A percentile compares a stretch with the other conserved stretches of the same genome.
Evolutionary conservation across 1,140 invertebrate genomes (phyloP).

Genomic region (Hirudo medicinalis): DNA sequence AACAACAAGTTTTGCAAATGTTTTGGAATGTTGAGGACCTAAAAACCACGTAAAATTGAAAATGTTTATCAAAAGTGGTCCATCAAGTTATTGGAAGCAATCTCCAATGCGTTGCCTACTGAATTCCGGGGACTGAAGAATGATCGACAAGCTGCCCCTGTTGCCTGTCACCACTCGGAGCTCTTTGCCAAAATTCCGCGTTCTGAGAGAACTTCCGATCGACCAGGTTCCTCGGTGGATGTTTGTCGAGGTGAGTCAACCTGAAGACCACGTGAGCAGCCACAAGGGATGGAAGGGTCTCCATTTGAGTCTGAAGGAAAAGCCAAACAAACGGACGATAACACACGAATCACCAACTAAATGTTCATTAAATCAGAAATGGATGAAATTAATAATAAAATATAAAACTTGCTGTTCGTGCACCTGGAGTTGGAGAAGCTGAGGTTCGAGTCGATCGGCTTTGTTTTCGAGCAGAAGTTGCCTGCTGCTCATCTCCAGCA

Average conservation of each 20-base stretch:
- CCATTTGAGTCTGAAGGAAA: slow-evolving; percentile 1
- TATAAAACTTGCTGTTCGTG: not conserved
- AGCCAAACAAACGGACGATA: not conserved
- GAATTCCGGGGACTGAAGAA: too few species aligned
- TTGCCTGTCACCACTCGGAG: too few species aligned
- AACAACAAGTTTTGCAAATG: too few species aligned
- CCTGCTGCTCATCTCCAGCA: slow-evolving; percentile 11
- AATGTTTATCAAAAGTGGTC: too few species aligned
- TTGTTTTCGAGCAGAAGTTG: slow-evolving; percentile 8
- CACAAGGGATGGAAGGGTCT: not conserved
- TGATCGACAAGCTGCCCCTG: too few species aligned
- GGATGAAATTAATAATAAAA: not conserved
- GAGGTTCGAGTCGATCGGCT: slow-evolving; percentile 6
- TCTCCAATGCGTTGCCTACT: too few species aligned
- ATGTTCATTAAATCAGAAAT: not conserved
- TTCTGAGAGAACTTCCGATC: too few species aligned
- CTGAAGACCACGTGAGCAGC: not conserved
- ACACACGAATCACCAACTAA: not conserved
- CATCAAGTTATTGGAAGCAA: too few species aligned
- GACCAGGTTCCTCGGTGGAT: too few species aligned
- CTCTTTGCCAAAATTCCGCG: too few species aligned
- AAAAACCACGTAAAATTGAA: too few species aligned
- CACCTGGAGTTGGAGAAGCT: slow-evolving; percentile 9
- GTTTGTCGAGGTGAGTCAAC: not conserved
- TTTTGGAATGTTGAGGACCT: too few species aligned